Evolutionary conservation across 2,888 invertebrate genomes (phyloP).

Genomic region (Meiosimyza decipiens): DNA sequence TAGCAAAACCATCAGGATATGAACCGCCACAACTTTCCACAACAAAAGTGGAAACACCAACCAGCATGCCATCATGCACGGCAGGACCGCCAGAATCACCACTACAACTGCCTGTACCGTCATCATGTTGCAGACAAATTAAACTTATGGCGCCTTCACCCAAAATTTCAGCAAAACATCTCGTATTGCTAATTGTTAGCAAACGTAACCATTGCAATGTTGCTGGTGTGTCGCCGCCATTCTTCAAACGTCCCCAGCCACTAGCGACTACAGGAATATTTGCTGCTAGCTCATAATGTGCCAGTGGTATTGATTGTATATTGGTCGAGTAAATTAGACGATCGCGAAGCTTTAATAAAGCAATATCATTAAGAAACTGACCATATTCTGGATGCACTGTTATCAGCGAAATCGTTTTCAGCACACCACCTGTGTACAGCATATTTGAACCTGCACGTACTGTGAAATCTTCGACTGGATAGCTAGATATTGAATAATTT

Average conservation of each 20-base stretch:
- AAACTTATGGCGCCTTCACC: slow-evolving; percentile 44
- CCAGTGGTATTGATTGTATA: slow-evolving; percentile 11
- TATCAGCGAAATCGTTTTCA: not conserved
- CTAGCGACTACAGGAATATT: not conserved
- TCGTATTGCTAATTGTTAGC: slow-evolving; percentile 42
- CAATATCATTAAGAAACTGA: slow-evolving; percentile 6
- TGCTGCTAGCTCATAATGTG: not conserved
- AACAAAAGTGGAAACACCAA: slow-evolving; percentile 58
- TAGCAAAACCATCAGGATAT: slow-evolving; percentile 61
- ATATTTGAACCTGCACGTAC: slow-evolving; percentile 1
- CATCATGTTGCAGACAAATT: slow-evolving; percentile 55
- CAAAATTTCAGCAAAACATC: slow-evolving; percentile 37
- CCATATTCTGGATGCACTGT: not conserved
- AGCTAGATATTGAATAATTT: slow-evolving; percentile 17
- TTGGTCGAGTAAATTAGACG: slow-evolving; percentile 1
- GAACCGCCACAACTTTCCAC: slow-evolving; percentile 50
- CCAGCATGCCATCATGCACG: slow-evolving; percentile 51
- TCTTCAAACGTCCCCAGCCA: slow-evolving; percentile 36
- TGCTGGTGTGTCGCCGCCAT: slow-evolving; percentile 51
- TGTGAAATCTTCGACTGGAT: slow-evolving; percentile 18
- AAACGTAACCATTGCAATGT: slow-evolving; percentile 56
- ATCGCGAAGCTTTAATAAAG: not conserved
- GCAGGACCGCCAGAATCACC: slow-evolving; percentile 62
- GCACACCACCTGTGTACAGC: not conserved
- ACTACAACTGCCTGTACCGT: slow-evolving; percentile 55